Conservation (phyloP, 2,888 invertebrate genomes). For the Dastarcus helophoroides region DNA sequence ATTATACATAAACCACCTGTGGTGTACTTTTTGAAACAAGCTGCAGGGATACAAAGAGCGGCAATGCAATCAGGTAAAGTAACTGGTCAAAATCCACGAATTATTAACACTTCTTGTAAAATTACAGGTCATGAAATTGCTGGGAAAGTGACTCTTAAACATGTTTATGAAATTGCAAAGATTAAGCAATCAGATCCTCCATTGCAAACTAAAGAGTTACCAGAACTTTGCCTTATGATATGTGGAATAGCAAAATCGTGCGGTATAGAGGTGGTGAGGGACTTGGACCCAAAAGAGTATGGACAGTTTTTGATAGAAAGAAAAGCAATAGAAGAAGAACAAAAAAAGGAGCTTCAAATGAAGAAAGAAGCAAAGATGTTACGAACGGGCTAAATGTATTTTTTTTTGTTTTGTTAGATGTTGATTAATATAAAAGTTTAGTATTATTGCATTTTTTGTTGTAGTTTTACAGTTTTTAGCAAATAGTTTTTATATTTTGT, state of each 20-base stretch:
- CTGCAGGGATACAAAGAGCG: conserved; percentile 82
- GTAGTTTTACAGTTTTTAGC: no score
- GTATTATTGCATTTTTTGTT: no score
- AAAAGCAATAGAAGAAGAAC: conserved; percentile 54
- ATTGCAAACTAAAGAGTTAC: conserved; percentile 46
- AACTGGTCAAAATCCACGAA: no score
- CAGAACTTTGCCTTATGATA: conserved; percentile 70
- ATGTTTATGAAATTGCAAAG: conserved; percentile 94
- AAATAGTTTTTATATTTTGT: no score
- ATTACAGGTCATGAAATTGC: conserved; percentile 58
- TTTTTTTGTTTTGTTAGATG: no score
- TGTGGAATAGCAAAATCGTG: conserved; percentile 66
- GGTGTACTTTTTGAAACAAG: conserved; percentile 82
- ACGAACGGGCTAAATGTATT: conserved; percentile 56
- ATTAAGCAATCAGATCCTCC: conserved; percentile 87
- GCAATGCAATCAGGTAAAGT: conserved; percentile 51
- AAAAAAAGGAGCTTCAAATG: conserved; percentile 66
- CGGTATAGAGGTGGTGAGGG: conserved; percentile 75
- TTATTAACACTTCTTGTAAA: conserved; percentile 4
- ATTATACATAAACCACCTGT: conserved; percentile 79
- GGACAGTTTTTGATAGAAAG: conserved; percentile 69
- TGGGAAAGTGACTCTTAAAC: conserved; percentile 87
- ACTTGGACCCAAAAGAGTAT: conserved; percentile 71
- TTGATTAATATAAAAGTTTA: conserved; percentile 9
- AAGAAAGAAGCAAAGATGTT: conserved; percentile 85